phyloP scores from a whole-genome alignment of 1,140 invertebrate species.

The Vollenhovia emeryi region DNA sequence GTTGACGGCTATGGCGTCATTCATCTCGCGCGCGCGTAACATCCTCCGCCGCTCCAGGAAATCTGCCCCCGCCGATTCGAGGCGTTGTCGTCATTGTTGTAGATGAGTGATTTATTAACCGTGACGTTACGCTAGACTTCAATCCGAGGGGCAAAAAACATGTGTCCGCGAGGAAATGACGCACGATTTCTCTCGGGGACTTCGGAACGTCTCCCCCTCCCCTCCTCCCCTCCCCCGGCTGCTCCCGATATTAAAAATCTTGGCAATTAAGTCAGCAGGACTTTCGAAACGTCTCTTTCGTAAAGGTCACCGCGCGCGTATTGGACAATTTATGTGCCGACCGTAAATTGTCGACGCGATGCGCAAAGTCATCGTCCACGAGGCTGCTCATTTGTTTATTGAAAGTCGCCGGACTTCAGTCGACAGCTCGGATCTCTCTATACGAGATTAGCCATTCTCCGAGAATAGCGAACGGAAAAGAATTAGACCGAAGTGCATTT shows the following conservation, averaged over 20 bases:
- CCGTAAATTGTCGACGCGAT: background rate
- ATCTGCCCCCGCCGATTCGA: background rate
- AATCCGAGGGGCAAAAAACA: background rate
- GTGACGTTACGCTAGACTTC: background rate
- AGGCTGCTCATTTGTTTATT: background rate
- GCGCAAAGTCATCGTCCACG: background rate
- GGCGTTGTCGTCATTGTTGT: background rate
- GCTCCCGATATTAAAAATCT: background rate
- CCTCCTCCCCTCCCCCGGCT: too few relatives aligned
- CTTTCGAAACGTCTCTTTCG: background rate
- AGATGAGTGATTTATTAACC: slow-evolving; percentile 30
- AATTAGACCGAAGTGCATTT: background rate
- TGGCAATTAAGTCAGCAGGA: background rate
- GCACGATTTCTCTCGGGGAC: background rate
- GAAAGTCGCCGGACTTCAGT: background rate
- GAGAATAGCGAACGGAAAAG: slow-evolving; percentile 1
- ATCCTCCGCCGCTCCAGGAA: background rate
- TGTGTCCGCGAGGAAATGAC: background rate
- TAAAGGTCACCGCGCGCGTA: background rate
- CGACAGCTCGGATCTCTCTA: background rate
- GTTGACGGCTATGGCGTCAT: slow-evolving; percentile 36
- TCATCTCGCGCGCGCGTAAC: background rate
- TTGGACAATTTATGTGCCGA: background rate
- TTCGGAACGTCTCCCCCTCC: too few relatives aligned
- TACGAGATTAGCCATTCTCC: slow-evolving; percentile 14